Percentiles rank a stretch among this genome's conserved stretches.
These are phyloP conservation scores for Podotricha telesiphe DNA, from an alignment of 2,888 invertebrate species.

Conservation along the genomic window DNA sequence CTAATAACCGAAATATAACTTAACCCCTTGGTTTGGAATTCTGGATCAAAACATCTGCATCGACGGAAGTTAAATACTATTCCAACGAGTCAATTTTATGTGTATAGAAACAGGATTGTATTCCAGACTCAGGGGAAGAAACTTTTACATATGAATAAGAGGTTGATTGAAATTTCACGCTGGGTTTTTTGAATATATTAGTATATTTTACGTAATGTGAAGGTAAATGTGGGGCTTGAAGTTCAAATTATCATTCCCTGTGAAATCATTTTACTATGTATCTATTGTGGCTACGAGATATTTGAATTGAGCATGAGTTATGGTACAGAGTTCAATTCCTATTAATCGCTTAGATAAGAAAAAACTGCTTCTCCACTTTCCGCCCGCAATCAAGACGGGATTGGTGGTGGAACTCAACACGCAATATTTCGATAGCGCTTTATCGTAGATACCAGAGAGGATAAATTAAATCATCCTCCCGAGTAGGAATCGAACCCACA, in stretches of 20 bases:
- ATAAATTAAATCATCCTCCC: no score
- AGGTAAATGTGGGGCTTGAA: constrained; percentile 20
- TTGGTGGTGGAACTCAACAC: no score
- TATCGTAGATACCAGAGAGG: no score
- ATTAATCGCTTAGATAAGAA: no score
- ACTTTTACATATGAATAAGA: constrained; percentile 77
- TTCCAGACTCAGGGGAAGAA: constrained; percentile 51
- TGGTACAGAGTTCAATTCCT: no score
- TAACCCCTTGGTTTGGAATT: no score
- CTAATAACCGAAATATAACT: no score
- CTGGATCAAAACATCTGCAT: neutral
- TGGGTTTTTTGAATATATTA: constrained; percentile 70
- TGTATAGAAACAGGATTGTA: constrained; percentile 21
- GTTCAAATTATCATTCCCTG: constrained; percentile 15
- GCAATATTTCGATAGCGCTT: no score
- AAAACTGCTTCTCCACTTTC: no score
- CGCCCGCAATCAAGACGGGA: no score
- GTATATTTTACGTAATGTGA: constrained; percentile 42
- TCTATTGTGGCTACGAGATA: neutral
- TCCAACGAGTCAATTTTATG: constrained; percentile 12
- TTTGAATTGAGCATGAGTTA: no score
- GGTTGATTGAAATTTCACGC: constrained; percentile 69
- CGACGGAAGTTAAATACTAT: neutral
- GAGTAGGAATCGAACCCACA: no score
- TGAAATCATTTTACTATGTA: neutral